Conservation (phyloP, 2,113 vertebrate species). For the Megaleporinus macrocephalus region DNA sequence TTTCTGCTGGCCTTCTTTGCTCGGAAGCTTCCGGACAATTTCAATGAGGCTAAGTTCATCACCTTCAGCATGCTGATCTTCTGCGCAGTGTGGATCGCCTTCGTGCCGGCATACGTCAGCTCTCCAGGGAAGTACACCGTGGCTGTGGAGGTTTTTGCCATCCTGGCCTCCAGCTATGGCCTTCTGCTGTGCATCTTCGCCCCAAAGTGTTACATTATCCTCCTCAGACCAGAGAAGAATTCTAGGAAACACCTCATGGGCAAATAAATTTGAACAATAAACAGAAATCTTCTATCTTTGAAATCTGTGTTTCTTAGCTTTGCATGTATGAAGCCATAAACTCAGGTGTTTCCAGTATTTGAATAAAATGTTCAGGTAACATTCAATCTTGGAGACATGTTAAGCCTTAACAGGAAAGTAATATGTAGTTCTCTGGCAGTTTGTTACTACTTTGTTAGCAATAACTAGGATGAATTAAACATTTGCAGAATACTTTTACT, state of each 20-base stretch:
- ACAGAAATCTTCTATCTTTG: not conserved
- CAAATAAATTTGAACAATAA: constrained; percentile 46
- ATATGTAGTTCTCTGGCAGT: not conserved
- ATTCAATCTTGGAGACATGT: no score
- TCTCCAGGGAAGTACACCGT: constrained; percentile 68
- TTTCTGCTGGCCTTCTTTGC: constrained; percentile 65
- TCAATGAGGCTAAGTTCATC: constrained; percentile 69
- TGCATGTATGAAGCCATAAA: no score
- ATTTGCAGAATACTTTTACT: no score
- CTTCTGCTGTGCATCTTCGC: constrained; percentile 65
- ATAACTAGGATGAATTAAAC: no score
- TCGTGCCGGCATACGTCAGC: constrained; percentile 66
- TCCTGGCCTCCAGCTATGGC: constrained; percentile 66
- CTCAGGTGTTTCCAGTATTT: not conserved
- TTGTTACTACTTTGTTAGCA: no score
- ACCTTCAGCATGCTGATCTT: constrained; percentile 72
- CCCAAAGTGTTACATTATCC: constrained; percentile 67
- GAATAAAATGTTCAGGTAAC: no score
- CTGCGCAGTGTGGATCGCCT: constrained; percentile 66
- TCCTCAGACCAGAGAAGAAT: constrained; percentile 65
- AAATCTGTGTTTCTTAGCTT: no score
- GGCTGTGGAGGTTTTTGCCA: constrained; percentile 66
- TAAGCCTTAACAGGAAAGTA: no score
- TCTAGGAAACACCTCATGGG: constrained; percentile 60
- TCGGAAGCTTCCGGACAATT: constrained; percentile 65